These are phyloP conservation scores for Pitta sordida DNA, from an alignment of 2,113 vertebrate genomes.

Conservation along the genomic window DNA sequence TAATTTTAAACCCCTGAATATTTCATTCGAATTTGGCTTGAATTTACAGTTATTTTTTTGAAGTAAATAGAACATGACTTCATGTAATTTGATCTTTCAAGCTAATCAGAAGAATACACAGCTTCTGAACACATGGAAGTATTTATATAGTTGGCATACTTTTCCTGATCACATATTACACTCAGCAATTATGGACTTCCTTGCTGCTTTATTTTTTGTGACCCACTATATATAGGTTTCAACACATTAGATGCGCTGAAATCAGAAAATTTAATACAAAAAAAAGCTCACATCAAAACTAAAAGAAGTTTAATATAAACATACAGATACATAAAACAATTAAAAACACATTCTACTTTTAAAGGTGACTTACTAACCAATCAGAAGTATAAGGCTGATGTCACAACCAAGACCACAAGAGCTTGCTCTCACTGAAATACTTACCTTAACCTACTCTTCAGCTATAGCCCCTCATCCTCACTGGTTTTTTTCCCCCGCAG, in stretches of 20 bases:
- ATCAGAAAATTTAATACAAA: neutral
- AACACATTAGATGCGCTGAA: neutral
- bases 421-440: neutral
- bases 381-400: neutral
- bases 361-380: neutral
- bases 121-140: neutral
- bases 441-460: neutral
- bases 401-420: neutral
- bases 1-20: neutral
- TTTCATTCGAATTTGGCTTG: neutral
- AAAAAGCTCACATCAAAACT: neutral
- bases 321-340: neutral
- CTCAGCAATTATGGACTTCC: neutral
- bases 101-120: neutral
- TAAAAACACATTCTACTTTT: neutral
- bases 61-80: neutral
- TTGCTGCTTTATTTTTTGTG: neutral
- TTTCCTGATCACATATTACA: neutral
- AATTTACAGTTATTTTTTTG: neutral
- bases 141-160: neutral
- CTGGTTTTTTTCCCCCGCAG: rapidly evolving
- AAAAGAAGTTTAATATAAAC: neutral
- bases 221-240: neutral
- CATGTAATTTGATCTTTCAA: neutral
- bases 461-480: neutral